Base-by-base conservation (phyloP, 2,888 invertebrate species). In the Branchinecta sandiegonensis region DNA sequence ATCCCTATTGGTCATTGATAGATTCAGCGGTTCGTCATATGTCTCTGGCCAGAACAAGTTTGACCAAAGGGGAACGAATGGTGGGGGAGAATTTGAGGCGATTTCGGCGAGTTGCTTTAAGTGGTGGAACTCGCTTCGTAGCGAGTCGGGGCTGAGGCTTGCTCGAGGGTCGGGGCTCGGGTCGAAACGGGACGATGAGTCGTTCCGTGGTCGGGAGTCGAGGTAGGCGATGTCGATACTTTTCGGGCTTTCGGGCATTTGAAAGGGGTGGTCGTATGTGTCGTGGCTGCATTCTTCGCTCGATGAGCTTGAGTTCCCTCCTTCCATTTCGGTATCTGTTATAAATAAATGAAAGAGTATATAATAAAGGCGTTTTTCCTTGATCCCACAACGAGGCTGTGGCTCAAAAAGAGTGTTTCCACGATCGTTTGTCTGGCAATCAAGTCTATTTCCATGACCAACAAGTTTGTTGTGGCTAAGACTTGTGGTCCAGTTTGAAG, bases 21-120 rank as follows among this genome's bases (percentile, higher is more conserved):
- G 14, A 47, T 69, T 48, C 67, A 68, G 50, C 17, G 69, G 69
- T 56, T 69, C 67, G 9, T 69, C 69, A 65, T 8, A 14, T 56
- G 56, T 14, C n/a, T 56, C 56, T 14, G 10, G 56, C 56, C 56
- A 56, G 56, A n/a, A 14, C 17, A 56, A 17, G 17, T 14, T 14
- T 9, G 56, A 17, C 56, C 56, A 56, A 14, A 17, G 56, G 10
- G 17, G 56, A 10, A 56, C 56, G 8, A 17, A 56, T 8, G 56
- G 56, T 8, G 56, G 10, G 14, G 56, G 56, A 17, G 56, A 56
- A 10, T 14, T 8, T 8, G 56, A 14, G 56, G 56, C 17, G 17
- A 56, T 56, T 56, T 56, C 56, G n/a, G 9, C 56, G n/a, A 56
- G 56, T 10, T 56, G 56, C 17, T 56, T n/a, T 56, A 56, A 56